Base-by-base conservation (phyloP, 2,888 invertebrate species). In the Amiota minor region DNA sequence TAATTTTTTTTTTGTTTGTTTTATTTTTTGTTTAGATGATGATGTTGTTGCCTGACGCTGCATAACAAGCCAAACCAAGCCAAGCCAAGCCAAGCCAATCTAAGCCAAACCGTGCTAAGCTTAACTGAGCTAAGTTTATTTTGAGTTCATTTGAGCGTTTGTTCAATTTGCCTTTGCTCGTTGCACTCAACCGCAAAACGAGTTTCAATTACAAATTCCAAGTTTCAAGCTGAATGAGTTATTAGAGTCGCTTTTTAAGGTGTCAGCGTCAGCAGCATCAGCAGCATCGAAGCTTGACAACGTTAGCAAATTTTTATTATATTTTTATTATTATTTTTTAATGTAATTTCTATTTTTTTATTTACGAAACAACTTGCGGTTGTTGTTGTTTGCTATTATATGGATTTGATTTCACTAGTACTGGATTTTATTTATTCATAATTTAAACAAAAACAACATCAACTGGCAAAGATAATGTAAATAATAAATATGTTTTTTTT, bases 121-220 rank as follows among this genome's bases (percentile, higher is more conserved):
- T 35, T 35, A 35, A 35, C 35, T 35, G 35, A 35, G 35, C 35
- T 6, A 35, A 35, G 35, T 35, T 35, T 35, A 3, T 23, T 23
- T 23, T 23, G 23, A 23, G 23, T 23, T 23, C 23, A 3, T 23
- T 23, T 23, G 23, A 23, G 23, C 23, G 23, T 23, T 23, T 23
- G 35, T 35, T 35, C 35, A 35, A 35, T 35, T 35, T 35, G 6
- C 35, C 59, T 69, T 50, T 47, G 61, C 61, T 59, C 23, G 59
- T 20, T 18, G 59, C 59, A 59, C 18, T 72, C 11, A 55, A 56
- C 79, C 79, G 72, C 72, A 72, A 77, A 80, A 80, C 82, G 76
- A 85, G 85, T 84, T 82, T 82, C 83, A 75, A 82, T 79, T 78
- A 80, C 81, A 71, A 64, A 71, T 71, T 71, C 65, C 71, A 64